phyloP scores from a whole-genome alignment of 2,797 vertebrate species.

The Perodicticus potto region DNA sequence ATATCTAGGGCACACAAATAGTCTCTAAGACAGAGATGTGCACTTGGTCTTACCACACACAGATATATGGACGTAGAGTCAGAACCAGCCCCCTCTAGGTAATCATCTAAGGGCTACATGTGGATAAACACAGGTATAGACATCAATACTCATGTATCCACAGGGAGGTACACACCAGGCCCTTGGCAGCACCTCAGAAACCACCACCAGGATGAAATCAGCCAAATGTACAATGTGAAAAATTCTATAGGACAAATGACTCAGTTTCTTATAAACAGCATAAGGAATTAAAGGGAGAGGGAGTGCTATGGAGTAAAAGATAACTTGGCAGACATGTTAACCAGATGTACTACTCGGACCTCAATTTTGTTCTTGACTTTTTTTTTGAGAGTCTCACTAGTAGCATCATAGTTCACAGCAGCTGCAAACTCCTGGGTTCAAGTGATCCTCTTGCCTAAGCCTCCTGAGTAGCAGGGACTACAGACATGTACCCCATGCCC shows the following conservation, averaged over 20 bases:
- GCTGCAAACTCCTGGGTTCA: no score
- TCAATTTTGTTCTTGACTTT: not conserved
- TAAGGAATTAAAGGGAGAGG: not conserved
- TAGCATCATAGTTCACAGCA: no score
- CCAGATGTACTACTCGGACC: not conserved
- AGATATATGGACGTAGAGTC: not conserved
- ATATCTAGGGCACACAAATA: not conserved
- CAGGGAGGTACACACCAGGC: not conserved
- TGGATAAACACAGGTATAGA: not conserved
- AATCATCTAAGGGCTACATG: not conserved
- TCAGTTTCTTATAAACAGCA: not conserved
- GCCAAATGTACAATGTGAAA: not conserved
- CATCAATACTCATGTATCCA: no score
- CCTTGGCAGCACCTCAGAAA: not conserved
- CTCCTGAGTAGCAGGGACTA: no score
- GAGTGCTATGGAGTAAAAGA: not conserved
- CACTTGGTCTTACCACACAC: not conserved
- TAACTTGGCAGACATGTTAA: not conserved
- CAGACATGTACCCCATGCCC: no score
- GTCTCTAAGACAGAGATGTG: not conserved
- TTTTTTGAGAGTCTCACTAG: no score
- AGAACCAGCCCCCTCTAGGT: not conserved
- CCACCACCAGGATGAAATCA: not conserved
- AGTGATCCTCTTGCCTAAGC: no score
- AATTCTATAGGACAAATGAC: not conserved